Conservation (phyloP, 2,797 vertebrate genomes). For the Microctenopoma stevenorrisi region DNA sequence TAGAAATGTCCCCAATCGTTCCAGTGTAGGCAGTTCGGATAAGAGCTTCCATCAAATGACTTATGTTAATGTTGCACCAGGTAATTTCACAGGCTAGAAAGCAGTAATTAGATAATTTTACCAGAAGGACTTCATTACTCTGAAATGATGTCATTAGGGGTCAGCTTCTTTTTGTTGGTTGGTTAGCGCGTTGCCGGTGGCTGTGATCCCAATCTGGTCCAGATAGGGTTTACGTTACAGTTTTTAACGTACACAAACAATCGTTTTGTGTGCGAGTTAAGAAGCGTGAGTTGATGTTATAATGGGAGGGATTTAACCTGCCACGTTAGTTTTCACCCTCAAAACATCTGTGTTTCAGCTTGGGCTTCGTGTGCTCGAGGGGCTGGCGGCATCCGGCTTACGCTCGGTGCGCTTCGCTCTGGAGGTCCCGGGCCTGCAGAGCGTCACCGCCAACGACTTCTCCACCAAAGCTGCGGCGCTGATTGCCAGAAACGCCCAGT, state of each 20-base stretch:
- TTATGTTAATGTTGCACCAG: constrained; percentile 27
- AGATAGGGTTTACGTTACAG: background rate
- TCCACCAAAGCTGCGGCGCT: constrained; percentile 87
- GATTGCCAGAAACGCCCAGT: constrained; percentile 85
- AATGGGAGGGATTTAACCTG: too few relatives aligned
- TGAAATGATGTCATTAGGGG: constrained; percentile 13
- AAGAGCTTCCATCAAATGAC: constrained; percentile 17
- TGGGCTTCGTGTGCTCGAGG: constrained; percentile 89
- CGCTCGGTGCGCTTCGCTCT: constrained; percentile 92
- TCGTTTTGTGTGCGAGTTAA: too few relatives aligned
- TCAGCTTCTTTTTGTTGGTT: background rate
- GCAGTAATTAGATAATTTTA: constrained; percentile 20
- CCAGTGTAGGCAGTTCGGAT: background rate
- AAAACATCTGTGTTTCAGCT: constrained; percentile 64
- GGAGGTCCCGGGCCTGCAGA: constrained; percentile 89
- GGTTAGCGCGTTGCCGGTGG: background rate
- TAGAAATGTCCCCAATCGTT: constrained; percentile 10
- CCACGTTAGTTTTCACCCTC: too few relatives aligned
- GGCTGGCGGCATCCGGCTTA: constrained; percentile 90
- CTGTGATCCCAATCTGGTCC: background rate
- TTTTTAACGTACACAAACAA: background rate
- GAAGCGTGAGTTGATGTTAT: too few relatives aligned
- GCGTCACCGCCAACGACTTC: constrained; percentile 90
- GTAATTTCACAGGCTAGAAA: constrained; percentile 47
- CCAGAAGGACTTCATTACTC: constrained; percentile 18